Base-by-base conservation (phyloP, 2,113 vertebrate species). In the Chaenogobius annularis region DNA sequence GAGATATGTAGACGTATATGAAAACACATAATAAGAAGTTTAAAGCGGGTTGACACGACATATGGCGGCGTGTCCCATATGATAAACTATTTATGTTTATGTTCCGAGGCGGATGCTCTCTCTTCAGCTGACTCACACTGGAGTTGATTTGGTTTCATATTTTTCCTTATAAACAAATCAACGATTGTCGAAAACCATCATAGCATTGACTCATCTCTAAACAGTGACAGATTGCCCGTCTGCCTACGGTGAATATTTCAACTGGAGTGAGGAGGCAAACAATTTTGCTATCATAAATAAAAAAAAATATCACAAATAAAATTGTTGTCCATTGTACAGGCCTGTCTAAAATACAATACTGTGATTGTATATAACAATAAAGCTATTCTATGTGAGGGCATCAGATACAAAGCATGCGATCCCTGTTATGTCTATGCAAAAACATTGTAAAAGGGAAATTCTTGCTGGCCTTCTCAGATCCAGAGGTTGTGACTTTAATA, bases 161-260 rank as follows among this genome's bases (percentile, higher is more conserved):
- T 73, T 81, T 76, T 76, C 65, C 84, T 72, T 77, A 75, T 74
- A 72, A 74, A 77, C 74, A 82, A 72, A 65, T 72, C 46, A 52
- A 74, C 20, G 52, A 64, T 72, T 63, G 10, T 26, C 61, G n/a
- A 62, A 75, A 74, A 55, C 15, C 44, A 69, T 67, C 35, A 66
- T 15, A 23, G 43, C 14, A n/a, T 0, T 19, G 37, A 52, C 46
- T 66, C 15, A 31, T 14, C 22, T 52, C 23, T 50, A 12, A 10
- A 52, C 15, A 68, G 3, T 13, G 46, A 43, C 37, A 13, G 37
- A 72, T 46, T 48, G 43, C 5, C 2, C 3, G n/a, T 23, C 55
- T 22, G 55, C 50, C 26, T 35, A 7, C 0, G 22, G 54, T 37
- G 17, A 35, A 63, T 63, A 43, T 63, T 63, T 63, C 61, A 35